Percentiles rank a stretch among this genome's conserved stretches.
Conservation (phyloP, 2,113 vertebrate species). For the Mobula hypostoma region DNA sequence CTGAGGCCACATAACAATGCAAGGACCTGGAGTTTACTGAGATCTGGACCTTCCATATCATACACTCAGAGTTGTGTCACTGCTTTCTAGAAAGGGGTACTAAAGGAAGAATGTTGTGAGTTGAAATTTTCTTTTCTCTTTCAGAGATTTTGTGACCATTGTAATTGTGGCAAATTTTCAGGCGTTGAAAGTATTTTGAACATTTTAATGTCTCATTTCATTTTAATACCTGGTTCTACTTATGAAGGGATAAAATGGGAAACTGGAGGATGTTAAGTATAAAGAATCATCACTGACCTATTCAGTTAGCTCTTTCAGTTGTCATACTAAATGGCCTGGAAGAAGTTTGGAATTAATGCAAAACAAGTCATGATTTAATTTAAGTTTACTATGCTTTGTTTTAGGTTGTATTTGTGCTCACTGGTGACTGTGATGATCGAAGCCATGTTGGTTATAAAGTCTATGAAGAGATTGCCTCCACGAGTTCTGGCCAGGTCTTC, state of each 20-base stretch:
- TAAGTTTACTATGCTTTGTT: constrained; percentile 30
- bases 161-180: background rate
- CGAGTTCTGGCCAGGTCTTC: constrained; percentile 95
- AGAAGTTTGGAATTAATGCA: background rate
- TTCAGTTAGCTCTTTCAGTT: background rate
- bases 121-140: background rate
- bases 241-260: background rate
- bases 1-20: background rate
- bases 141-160: background rate
- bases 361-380: background rate
- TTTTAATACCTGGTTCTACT: background rate
- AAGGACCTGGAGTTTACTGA: background rate
- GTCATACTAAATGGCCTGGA: background rate
- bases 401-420: constrained; percentile 95
- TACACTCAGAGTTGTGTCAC: background rate
- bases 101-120: background rate
- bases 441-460: constrained; percentile 85
- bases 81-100: background rate
- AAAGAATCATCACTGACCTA: background rate
- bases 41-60: too few species aligned
- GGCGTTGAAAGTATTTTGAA: background rate
- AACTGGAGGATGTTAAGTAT: background rate
- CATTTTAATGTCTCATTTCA: background rate
- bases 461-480: constrained; percentile 97
- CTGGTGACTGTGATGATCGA: constrained; percentile 93